Conservation (phyloP, 2,113 vertebrate species). For the Danionella cerebrum region DNA sequence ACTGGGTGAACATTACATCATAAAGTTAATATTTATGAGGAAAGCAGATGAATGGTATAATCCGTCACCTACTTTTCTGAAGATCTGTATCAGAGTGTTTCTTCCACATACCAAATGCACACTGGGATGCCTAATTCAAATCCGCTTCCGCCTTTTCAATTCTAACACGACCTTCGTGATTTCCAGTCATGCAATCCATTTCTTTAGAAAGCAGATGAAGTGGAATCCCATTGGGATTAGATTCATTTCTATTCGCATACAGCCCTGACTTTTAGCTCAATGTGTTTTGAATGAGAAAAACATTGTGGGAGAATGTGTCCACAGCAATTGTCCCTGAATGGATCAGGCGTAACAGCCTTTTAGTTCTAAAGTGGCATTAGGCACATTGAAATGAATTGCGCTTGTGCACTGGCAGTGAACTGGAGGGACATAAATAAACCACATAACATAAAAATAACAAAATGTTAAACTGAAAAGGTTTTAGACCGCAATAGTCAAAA, state of each 20-base stretch:
- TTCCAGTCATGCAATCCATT: not conserved
- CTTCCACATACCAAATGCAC: not conserved
- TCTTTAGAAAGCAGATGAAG: not conserved
- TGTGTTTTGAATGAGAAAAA: not conserved
- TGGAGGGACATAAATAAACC: too few relatives aligned
- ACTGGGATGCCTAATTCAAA: not conserved
- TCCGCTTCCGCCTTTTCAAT: not conserved
- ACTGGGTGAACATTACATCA: not conserved
- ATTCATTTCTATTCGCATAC: not conserved
- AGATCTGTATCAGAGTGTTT: not conserved
- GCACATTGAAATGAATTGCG: constrained; percentile 2
- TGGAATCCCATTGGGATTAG: not conserved
- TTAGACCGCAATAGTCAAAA: too few relatives aligned
- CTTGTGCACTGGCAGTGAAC: too few relatives aligned
- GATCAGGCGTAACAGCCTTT: not conserved
- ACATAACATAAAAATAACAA: too few relatives aligned
- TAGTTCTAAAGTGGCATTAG: not conserved
- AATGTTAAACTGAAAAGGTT: too few relatives aligned
- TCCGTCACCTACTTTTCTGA: not conserved
- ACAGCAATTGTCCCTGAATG: not conserved
- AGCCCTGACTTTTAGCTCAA: not conserved
- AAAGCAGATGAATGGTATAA: not conserved
- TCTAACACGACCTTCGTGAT: not conserved
- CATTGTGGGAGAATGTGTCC: not conserved
- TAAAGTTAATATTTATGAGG: not conserved